Evolutionary conservation across 2,888 invertebrate genomes (phyloP), one percentile per base, ranked within the genome.

Genomic region (Lithophane semibrunnea): DNA sequence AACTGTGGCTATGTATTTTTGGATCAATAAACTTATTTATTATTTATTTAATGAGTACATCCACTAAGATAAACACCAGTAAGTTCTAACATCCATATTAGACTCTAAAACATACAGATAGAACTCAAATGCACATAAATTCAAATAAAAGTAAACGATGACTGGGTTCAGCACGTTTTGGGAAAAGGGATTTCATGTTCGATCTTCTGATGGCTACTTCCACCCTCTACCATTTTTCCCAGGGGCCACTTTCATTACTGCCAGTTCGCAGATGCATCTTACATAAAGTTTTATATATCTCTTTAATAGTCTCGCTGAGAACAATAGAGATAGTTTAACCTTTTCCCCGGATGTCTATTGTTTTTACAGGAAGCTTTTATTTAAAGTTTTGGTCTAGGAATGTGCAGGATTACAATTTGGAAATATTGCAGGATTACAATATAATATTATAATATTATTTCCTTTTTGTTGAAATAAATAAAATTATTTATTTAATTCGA

Each of bases 151-250:
- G 29, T 61, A 77, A 77, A 79, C 72, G 72, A 83, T 70, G 77
- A 67, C 71, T 79, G 58, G 88, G 47, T 75, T 66, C 44, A 63
- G 73, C 86, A 86, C 88, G 86, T 80, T 80, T 86, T 83, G 77
- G 80, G 83, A 86, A 86, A 78, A 86, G 88, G 88, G 76, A 86
- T 79, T 87, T 78, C 75, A 58, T 86, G 86, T 86, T 83, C 75
- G 88, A 86, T 87, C 60, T 69, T 72, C 54, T 64, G 71, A 85
- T 80, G 73, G 78, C 76, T 56, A 60, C 56, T 68, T 42, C 68
- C 69, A 64, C 64, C 44, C 60, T 64, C 52, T 58, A 63, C n/a
- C 73, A 75, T 63, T 24, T 52, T 60, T 85, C 74, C 76, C 80
- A 42, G 10, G 83, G 74, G 80, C 63, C 80, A 68, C 52, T 74